phyloP scores from a whole-genome alignment of 1,140 invertebrate species.

The Lucilia sericata region DNA sequence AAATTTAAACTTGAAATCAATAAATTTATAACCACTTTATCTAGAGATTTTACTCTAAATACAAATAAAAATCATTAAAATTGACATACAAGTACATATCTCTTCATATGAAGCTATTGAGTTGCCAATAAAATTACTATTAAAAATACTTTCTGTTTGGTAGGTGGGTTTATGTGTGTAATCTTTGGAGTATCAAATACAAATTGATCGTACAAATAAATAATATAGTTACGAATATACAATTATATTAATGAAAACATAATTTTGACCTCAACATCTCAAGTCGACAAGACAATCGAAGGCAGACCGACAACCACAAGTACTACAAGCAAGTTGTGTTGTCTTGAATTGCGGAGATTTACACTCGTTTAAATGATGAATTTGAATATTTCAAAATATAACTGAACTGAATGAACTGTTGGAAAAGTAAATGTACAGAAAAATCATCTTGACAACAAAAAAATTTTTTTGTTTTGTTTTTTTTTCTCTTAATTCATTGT shows the following conservation, averaged over 20 bases:
- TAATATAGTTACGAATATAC: background rate
- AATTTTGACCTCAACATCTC: background rate
- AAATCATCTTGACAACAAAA: background rate
- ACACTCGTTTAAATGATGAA: background rate
- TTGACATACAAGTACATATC: too few species aligned
- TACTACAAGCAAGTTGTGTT: background rate
- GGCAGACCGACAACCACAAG: background rate
- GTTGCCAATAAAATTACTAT: background rate
- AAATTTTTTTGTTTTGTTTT: too few species aligned
- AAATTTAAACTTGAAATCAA: too few species aligned
- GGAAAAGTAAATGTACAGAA: constrained; percentile 1
- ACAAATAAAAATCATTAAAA: too few species aligned
- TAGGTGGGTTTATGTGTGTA: background rate
- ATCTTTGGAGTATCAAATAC: background rate
- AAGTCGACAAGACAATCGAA: background rate
- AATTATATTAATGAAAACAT: background rate
- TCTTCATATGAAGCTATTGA: background rate
- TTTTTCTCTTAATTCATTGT: background rate
- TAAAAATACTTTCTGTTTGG: background rate
- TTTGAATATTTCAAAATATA: background rate
- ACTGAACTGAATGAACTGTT: background rate
- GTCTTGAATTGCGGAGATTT: background rate
- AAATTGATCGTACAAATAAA: too few species aligned
- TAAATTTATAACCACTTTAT: too few species aligned
- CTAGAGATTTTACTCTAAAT: too few species aligned